Conservation (phyloP, 1,140 invertebrate genomes). For the Helicoverpa zea region DNA sequence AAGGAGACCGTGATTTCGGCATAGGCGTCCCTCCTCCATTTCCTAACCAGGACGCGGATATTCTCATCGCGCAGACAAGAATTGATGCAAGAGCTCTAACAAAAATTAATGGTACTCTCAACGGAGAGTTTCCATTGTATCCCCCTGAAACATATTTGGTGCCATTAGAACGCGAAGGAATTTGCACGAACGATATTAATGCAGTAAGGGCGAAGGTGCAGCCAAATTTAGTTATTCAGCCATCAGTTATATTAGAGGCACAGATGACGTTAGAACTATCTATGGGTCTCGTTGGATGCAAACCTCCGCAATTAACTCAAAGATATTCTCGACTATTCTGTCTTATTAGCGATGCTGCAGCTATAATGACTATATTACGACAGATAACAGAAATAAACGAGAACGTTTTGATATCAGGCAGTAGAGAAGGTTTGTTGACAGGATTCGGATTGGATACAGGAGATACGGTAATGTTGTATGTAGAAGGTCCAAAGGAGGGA, state of each 20-base stretch:
- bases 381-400: slow-evolving; percentile 69
- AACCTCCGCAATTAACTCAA: slow-evolving; percentile 53
- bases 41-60: slow-evolving; percentile 58
- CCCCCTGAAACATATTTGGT: slow-evolving; percentile 59
- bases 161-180: slow-evolving; percentile 56
- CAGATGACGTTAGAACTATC: slow-evolving; percentile 77
- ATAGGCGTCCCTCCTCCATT: slow-evolving; percentile 44
- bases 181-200: slow-evolving; percentile 77
- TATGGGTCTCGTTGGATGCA: slow-evolving; percentile 77
- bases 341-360: slow-evolving; percentile 56
- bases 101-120: slow-evolving; percentile 66
- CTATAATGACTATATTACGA: slow-evolving; percentile 58
- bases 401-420: slow-evolving; percentile 32
- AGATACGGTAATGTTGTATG: slow-evolving; percentile 66
- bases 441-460: slow-evolving; percentile 75
- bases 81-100: slow-evolving; percentile 70
- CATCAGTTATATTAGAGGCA: slow-evolving; percentile 66
- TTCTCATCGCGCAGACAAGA: slow-evolving; percentile 72
- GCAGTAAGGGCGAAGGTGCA: slow-evolving; percentile 57
- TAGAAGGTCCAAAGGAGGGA: slow-evolving; percentile 74
- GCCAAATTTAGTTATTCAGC: slow-evolving; percentile 63
- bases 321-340: slow-evolving; percentile 74
- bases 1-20: slow-evolving; percentile 64
- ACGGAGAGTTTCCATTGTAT: slow-evolving; percentile 73
- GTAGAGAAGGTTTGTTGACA: slow-evolving; percentile 64